Percentiles rank a stretch among this genome's conserved stretches.
phyloP scores from a whole-genome alignment of 1,140 invertebrate species.

The Drosophila nigrodunni region DNA sequence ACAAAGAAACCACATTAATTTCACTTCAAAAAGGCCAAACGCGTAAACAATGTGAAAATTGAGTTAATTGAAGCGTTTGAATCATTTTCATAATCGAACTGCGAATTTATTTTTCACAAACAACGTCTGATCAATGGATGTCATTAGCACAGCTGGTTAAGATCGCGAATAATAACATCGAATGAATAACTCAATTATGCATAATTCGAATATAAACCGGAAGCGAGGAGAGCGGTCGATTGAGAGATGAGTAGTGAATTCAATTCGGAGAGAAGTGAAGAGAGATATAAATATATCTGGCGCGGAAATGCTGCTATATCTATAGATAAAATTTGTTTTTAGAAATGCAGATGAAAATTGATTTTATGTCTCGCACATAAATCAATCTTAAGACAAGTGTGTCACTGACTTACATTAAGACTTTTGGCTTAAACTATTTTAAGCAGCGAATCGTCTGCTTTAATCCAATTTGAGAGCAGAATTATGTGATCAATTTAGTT shows the following conservation, averaged over 20 bases:
- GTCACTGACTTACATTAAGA: neutral
- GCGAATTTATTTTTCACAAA: neutral
- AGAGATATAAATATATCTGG: neutral
- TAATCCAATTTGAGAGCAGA: neutral
- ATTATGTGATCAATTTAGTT: neutral
- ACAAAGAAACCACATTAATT: neutral
- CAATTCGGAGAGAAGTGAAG: conserved; percentile 2
- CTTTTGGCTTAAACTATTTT: neutral
- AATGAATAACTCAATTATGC: conserved; percentile 44
- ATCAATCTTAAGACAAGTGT: neutral
- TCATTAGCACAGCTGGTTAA: conserved; percentile 46
- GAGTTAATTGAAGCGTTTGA: conserved; percentile 13
- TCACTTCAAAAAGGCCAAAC: neutral
- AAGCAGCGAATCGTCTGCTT: neutral
- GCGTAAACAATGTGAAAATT: conserved; percentile 9
- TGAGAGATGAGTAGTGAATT: conserved; percentile 18
- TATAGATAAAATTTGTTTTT: neutral
- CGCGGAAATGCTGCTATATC: neutral
- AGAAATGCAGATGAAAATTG: neutral
- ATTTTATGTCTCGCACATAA: neutral
- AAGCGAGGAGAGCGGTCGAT: conserved; percentile 1
- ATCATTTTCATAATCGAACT: conserved; percentile 7
- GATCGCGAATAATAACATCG: conserved; percentile 19
- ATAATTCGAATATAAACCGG: conserved; percentile 21
- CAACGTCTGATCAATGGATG: conserved; percentile 28